These are phyloP conservation scores for Saguinus oedipus DNA, from an alignment of 2,797 vertebrate species.

Conservation along the genomic window DNA sequence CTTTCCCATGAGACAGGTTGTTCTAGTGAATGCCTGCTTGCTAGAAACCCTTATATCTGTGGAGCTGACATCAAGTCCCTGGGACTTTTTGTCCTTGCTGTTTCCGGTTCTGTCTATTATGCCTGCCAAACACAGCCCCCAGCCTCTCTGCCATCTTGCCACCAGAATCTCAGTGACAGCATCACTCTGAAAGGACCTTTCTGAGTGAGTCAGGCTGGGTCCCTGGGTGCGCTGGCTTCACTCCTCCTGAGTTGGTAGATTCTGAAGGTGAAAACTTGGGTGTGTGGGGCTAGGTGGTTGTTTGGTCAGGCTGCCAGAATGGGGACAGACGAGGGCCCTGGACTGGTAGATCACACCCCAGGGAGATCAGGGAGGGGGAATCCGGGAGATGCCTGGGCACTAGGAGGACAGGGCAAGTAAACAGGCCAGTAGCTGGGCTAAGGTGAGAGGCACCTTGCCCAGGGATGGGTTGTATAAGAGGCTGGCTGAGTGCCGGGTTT, in stretches of 20 bases:
- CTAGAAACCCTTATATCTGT: background rate
- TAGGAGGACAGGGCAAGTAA: background rate
- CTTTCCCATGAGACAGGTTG: background rate
- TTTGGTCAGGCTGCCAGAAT: background rate
- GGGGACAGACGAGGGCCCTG: background rate
- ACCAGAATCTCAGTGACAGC: too few relatives aligned
- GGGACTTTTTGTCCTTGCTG: too few relatives aligned
- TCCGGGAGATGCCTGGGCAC: background rate
- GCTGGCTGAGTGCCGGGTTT: slow-evolving; percentile 17
- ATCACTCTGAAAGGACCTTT: background rate
- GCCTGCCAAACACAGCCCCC: background rate
- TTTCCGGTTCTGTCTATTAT: background rate
- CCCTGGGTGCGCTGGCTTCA: background rate
- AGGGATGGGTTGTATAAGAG: background rate
- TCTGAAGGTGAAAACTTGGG: background rate
- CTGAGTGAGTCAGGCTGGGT: background rate
- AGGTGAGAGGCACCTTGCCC: background rate
- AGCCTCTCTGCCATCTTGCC: background rate
- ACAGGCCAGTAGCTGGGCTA: background rate
- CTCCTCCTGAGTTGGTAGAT: rapidly evolving
- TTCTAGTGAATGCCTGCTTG: background rate
- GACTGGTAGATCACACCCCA: background rate
- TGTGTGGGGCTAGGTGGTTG: background rate
- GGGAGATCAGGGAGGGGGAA: background rate
- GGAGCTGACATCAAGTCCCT: background rate